Evolutionary conservation across 2,113 vertebrate genomes (phyloP), one percentile per base, ranked within the genome.

Genomic region (Leuciscus idus): DNA sequence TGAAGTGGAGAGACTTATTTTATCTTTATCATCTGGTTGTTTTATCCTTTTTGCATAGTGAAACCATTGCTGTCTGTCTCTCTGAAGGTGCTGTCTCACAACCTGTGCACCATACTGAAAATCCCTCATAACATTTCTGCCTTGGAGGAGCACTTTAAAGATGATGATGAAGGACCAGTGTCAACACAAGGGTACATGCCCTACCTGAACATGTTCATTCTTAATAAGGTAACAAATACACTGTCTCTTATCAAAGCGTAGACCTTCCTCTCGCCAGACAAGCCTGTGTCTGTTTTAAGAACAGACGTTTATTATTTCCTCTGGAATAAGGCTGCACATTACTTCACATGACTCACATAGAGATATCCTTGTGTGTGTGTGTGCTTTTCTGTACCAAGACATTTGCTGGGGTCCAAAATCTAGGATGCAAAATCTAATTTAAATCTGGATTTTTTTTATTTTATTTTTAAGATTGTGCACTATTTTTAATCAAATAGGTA

Each of bases 101-200:
- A 98, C 88, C 86, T 99, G 79, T 99, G 97, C 84, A 99, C 98
- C 0, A 94, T 99, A 86, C 91, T 99, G 92, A 95, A 95, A 10
- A 97, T 99, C 88, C 98, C 97, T 0, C 97, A 99, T 0, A 96
- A 99, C 90, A 96, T 96, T 0, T 96, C 98, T 87, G 97, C 98
- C 10, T 94, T 99, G 91, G 98, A 99, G 90, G 97, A 99, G 39
- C 98, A 99, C 88, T 99, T 99, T 1, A 96, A 97, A 89, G 98
- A 99, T 0, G 96, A 99, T 5, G 98, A 99, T 2, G 96, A 98
- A 90, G 98, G 98, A 12, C 98, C 98, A 0, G 98, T 99, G 84
- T 99, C 98, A 90, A 99, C 96, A 89, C 98, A 99, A 91, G 98
- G 98, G 9, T 99, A 99, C 94, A 99, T 99, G 98, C 98, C 98